These are phyloP conservation scores for Stomatorhinus ivindoensis DNA, from an alignment of 2,113 vertebrate species.

Conservation along the genomic window DNA sequence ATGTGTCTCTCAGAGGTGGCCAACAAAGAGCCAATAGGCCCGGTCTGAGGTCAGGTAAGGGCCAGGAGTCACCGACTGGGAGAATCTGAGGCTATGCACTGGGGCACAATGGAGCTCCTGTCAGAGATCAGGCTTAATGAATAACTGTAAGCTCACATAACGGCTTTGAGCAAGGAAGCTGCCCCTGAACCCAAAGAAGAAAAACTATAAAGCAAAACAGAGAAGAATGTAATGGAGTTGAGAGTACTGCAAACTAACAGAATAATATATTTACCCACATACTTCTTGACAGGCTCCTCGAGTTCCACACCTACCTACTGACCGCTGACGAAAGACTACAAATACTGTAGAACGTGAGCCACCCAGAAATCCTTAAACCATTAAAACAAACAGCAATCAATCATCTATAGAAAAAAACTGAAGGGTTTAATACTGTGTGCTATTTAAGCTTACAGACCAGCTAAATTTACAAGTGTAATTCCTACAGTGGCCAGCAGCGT, in stretches of 20 bases:
- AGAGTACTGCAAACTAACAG: not conserved
- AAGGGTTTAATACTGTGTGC: not conserved
- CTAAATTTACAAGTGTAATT: not conserved
- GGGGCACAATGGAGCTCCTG: not conserved
- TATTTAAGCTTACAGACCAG: not conserved
- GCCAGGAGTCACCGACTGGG: not conserved
- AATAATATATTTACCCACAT: not conserved
- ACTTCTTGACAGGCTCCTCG: not conserved
- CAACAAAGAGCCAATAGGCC: not conserved
- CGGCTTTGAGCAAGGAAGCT: not conserved
- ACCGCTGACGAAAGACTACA: not conserved
- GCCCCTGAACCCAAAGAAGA: not conserved
- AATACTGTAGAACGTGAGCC: not conserved
- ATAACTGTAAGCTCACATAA: not conserved
- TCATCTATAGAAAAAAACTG: not conserved
- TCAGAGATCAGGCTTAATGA: not conserved
- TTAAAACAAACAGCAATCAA: not conserved
- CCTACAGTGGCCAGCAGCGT: not conserved
- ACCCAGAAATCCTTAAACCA: not conserved
- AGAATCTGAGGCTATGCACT: not conserved
- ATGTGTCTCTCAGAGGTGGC: not conserved
- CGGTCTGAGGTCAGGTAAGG: not conserved
- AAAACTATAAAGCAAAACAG: not conserved
- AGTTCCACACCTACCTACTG: not conserved
- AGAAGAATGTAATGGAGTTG: not conserved